These are phyloP conservation scores for Eubasilissa regina DNA, from an alignment of 1,140 invertebrate species.

Conservation along the genomic window DNA sequence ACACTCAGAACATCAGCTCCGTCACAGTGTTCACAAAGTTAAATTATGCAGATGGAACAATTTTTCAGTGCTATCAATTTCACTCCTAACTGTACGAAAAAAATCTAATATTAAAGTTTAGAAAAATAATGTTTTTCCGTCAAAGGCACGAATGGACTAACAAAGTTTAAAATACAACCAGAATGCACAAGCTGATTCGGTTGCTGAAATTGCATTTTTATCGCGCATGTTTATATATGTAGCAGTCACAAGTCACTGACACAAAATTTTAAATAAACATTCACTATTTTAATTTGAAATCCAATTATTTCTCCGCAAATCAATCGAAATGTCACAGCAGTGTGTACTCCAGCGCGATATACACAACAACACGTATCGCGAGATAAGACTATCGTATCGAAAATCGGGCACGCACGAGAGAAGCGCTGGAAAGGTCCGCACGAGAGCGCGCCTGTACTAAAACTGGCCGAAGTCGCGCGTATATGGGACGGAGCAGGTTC, in stretches of 20 bases:
- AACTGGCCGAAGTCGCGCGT: constrained; percentile 64
- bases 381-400: constrained; percentile 59
- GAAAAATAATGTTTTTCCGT: background rate
- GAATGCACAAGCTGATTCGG: background rate
- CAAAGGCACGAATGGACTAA: background rate
- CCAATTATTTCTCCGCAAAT: background rate
- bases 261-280: constrained; percentile 1
- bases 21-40: background rate
- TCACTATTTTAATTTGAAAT: background rate
- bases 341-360: background rate
- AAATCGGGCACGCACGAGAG: constrained; percentile 43
- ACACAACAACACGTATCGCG: constrained; percentile 1
- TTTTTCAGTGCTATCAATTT: background rate
- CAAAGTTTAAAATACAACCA: constrained; percentile 13
- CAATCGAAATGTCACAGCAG: background rate
- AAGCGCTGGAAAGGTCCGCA: constrained; percentile 66
- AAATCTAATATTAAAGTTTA: background rate
- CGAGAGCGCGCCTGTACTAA: constrained; percentile 68
- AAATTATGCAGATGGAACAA: background rate
- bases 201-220: constrained; percentile 22
- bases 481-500: constrained; percentile 59
- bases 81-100: background rate
- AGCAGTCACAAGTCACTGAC: constrained; percentile 33
- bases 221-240: constrained; percentile 17
- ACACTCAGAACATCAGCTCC: constrained; percentile 11